These are phyloP conservation scores for Threskiornis aethiopicus DNA, from an alignment of 2,797 vertebrate genomes.

Conservation along the genomic window DNA sequence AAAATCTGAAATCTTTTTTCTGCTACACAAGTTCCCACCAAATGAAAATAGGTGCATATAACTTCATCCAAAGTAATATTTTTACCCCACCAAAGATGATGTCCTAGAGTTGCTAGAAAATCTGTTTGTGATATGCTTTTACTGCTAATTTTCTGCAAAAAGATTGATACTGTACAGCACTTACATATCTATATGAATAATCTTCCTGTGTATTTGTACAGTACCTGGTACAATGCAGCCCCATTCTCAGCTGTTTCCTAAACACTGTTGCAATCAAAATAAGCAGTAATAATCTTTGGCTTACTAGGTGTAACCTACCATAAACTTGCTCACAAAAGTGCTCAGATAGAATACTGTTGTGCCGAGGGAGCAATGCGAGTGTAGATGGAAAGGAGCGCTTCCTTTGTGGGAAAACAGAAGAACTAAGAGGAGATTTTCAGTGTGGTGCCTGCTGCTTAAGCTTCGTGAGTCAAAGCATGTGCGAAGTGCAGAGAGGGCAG, in stretches of 20 bases:
- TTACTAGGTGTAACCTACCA: neutral
- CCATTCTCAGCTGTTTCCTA: neutral
- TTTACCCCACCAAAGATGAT: neutral
- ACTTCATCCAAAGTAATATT: neutral
- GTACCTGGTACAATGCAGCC: neutral
- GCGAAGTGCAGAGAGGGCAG: neutral
- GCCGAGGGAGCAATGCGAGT: accelerated
- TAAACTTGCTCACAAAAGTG: neutral
- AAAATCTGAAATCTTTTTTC: neutral
- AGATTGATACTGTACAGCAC: neutral
- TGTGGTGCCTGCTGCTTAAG: neutral
- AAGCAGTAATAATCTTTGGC: neutral
- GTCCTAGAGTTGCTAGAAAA: neutral
- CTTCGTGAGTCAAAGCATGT: neutral
- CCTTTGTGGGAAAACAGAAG: neutral
- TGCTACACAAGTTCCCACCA: neutral
- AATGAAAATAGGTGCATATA: neutral
- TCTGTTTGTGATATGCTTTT: neutral
- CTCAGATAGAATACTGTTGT: neutral
- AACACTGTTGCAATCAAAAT: neutral
- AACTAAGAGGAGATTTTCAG: neutral
- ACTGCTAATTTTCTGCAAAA: neutral
- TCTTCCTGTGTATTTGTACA: neutral
- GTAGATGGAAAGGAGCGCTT: neutral
- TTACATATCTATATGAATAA: neutral